A percentile compares a stretch with the other conserved stretches of the same genome.
Evolutionary conservation across 2,113 vertebrate species (phyloP).

Genomic region (Scartelaos histophorus): DNA sequence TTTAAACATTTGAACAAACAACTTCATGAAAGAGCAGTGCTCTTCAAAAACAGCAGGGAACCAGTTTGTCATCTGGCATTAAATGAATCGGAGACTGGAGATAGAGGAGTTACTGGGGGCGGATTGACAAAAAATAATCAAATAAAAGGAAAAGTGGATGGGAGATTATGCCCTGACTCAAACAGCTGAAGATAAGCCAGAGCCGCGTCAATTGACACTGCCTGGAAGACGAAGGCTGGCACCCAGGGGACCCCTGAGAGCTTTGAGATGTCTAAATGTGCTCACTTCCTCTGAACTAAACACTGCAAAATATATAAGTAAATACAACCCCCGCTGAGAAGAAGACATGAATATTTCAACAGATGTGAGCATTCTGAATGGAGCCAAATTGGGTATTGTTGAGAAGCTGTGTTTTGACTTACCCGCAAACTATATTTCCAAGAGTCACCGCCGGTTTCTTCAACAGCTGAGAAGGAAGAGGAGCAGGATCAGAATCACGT

Average conservation of each 20-base stretch:
- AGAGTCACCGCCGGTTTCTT: conserved; percentile 96
- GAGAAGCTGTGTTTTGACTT: conserved; percentile 59
- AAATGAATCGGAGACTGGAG: conserved; percentile 15
- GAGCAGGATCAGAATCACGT: not conserved
- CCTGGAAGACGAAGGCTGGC: conserved; percentile 1
- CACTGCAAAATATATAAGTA: conserved; percentile 3
- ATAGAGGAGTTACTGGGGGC: not conserved
- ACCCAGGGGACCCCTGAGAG: conserved; percentile 17
- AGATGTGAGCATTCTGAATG: not conserved
- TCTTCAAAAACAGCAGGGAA: conserved; percentile 20
- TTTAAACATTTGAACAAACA: conserved; percentile 8
- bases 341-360: conserved; percentile 3
- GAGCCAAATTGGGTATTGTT: conserved; percentile 1
- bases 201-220: conserved; percentile 14
- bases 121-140: not conserved
- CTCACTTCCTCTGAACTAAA: conserved; percentile 4
- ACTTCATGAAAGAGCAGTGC: not conserved
- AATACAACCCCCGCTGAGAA: conserved; percentile 8
- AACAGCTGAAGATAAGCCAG: conserved; percentile 27
- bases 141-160: conserved; percentile 20
- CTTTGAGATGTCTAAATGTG: conserved; percentile 19
- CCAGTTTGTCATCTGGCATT: conserved; percentile 30
- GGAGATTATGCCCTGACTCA: conserved; percentile 31
- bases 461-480: conserved; percentile 76
- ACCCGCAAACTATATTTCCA: conserved; percentile 98